Evolutionary conservation across 1,140 invertebrate genomes (phyloP).

Genomic region (Sitodiplosis mosellana): DNA sequence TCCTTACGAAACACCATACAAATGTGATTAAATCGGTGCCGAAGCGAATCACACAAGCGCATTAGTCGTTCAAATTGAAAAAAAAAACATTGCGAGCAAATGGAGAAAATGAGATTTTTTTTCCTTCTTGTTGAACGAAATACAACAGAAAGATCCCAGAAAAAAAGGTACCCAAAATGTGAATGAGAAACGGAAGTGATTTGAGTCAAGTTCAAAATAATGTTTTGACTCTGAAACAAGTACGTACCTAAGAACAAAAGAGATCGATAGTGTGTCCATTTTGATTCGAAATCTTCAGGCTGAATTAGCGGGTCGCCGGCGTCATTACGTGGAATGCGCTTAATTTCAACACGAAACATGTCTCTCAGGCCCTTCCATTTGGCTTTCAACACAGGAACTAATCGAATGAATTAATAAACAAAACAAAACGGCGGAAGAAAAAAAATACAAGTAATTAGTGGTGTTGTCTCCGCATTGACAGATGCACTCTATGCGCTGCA

Average conservation of each 20-base stretch:
- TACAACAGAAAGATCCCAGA: too few species aligned
- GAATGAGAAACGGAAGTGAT: too few species aligned
- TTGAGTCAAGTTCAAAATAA: too few species aligned
- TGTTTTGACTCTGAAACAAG: background rate
- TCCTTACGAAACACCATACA: too few species aligned
- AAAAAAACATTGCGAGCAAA: too few species aligned
- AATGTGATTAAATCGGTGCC: too few species aligned
- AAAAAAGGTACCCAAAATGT: too few species aligned
- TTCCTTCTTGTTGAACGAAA: too few species aligned
- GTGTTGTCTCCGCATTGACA: background rate
- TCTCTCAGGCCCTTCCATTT: slow-evolving; percentile 26
- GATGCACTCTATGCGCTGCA: slow-evolving; percentile 1
- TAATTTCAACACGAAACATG: slow-evolving; percentile 24
- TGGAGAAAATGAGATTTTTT: too few species aligned
- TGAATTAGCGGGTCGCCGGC: slow-evolving; percentile 21
- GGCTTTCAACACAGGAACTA: slow-evolving; percentile 14
- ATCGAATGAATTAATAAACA: background rate
- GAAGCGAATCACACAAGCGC: too few species aligned
- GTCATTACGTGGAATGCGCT: slow-evolving; percentile 21
- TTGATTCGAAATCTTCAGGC: slow-evolving; percentile 21
- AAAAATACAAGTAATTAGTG: background rate
- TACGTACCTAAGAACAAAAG: slow-evolving; percentile 22
- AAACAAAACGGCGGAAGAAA: background rate
- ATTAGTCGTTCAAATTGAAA: too few species aligned
- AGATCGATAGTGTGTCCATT: slow-evolving; percentile 23